Conservation (phyloP, 1,140 invertebrate genomes). For the Samia ricini region DNA sequence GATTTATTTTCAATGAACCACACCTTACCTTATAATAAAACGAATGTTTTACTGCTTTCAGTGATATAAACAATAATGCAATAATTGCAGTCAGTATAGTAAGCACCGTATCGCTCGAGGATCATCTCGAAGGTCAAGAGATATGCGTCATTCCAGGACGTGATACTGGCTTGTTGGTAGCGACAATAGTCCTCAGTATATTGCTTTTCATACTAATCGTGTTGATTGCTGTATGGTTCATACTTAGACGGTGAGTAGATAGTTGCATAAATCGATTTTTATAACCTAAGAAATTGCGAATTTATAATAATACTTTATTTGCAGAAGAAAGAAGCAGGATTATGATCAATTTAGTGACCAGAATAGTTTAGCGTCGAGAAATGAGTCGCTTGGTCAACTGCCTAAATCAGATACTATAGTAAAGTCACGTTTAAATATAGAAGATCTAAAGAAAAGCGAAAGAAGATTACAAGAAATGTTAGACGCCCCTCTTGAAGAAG, state of each 20-base stretch:
- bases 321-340: slow-evolving; percentile 46
- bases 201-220: slow-evolving; percentile 53
- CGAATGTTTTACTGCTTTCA: slow-evolving; percentile 36
- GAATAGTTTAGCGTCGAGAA: slow-evolving; percentile 53
- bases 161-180: slow-evolving; percentile 51
- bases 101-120: slow-evolving; percentile 50
- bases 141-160: slow-evolving; percentile 41
- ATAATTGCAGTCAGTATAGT: slow-evolving; percentile 37
- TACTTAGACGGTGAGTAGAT: slow-evolving; percentile 54
- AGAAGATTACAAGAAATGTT: slow-evolving; percentile 61
- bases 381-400: slow-evolving; percentile 27
- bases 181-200: slow-evolving; percentile 56
- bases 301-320: slow-evolving; percentile 21
- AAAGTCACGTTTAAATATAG: slow-evolving; percentile 54
- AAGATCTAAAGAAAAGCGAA: slow-evolving; percentile 57
- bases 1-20: background rate
- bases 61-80: slow-evolving; percentile 49
- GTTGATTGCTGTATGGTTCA: slow-evolving; percentile 41
- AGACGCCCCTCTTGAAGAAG: slow-evolving; percentile 35
- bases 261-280: slow-evolving; percentile 27
- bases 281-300: slow-evolving; percentile 14
- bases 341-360: slow-evolving; percentile 57
- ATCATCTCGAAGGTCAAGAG: slow-evolving; percentile 53
- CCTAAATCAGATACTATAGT: slow-evolving; percentile 34
- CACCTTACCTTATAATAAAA: slow-evolving; percentile 4